Conservation (phyloP, 2,797 vertebrate genomes). For the Aldrovandia affinis region DNA sequence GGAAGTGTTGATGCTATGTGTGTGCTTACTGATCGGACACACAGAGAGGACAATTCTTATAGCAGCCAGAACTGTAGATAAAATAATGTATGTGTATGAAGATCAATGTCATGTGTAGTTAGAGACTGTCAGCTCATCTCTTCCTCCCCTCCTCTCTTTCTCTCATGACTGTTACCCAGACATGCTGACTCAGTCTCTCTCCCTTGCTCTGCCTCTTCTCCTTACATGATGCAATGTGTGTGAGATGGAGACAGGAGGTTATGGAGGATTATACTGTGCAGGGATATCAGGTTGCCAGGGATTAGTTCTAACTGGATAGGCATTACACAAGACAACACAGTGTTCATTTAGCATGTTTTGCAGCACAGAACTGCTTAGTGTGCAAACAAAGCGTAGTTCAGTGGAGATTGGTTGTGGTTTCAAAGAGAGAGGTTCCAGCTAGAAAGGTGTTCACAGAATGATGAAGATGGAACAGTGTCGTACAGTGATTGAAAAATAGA, state of each 20-base stretch:
- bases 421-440: neutral
- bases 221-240: neutral
- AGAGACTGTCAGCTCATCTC: constrained; percentile 14
- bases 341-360: neutral
- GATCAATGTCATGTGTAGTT: constrained; percentile 15
- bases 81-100: neutral
- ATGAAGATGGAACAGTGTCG: neutral
- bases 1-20: too few species aligned
- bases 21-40: too few species aligned
- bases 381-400: neutral
- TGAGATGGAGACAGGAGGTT: neutral
- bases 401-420: neutral
- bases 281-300: neutral
- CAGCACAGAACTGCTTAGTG: neutral
- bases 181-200: neutral
- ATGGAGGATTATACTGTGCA: neutral
- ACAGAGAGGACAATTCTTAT: too few species aligned
- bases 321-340: neutral
- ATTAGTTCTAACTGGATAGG: too few species aligned
- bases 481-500: too few species aligned
- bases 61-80: too few species aligned
- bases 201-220: neutral
- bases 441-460: neutral
- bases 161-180: neutral
- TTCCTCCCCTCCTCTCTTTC: neutral